A percentile compares a stretch with the other conserved stretches of the same genome.
Evolutionary conservation across 2,888 invertebrate genomes (phyloP).

Genomic region (Idaea straminata): DNA sequence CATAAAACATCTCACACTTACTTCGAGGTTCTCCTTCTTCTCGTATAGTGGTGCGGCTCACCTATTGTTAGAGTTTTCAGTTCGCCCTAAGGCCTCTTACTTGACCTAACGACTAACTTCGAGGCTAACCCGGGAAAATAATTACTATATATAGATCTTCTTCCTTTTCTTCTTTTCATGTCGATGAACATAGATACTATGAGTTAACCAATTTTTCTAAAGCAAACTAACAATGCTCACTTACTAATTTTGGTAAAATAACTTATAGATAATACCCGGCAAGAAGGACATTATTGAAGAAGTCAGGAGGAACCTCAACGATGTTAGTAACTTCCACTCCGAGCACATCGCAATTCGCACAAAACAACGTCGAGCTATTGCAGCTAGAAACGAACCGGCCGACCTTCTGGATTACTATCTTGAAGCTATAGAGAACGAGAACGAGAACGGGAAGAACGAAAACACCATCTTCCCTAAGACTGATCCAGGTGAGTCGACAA

Average conservation of each 20-base stretch:
- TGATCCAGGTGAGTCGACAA: conserved; percentile 32
- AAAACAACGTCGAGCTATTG: conserved; percentile 20
- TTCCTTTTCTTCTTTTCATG: too few relatives aligned
- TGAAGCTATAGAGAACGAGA: conserved; percentile 34
- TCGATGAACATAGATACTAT: too few relatives aligned
- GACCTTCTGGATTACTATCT: conserved; percentile 48
- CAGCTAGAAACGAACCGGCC: conserved; percentile 26
- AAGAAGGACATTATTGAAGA: conserved; percentile 50
- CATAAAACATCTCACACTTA: too few relatives aligned
- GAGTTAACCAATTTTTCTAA: too few relatives aligned
- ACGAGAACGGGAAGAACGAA: conserved; percentile 12
- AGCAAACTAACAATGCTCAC: too few relatives aligned
- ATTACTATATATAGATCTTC: too few relatives aligned
- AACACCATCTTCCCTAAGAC: conserved; percentile 33
- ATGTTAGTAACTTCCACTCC: conserved; percentile 43
- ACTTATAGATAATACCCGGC: conserved; percentile 42
- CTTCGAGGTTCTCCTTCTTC: too few relatives aligned
- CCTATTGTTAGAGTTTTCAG: too few relatives aligned
- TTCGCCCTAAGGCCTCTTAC: too few relatives aligned
- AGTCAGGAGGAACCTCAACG: conserved; percentile 67
- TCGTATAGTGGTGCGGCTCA: too few relatives aligned
- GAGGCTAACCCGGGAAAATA: too few relatives aligned
- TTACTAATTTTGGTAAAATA: conserved; percentile 9
- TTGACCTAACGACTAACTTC: too few relatives aligned
- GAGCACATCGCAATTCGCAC: conserved; percentile 31